Base-by-base conservation (phyloP, 2,797 vertebrate genomes). In the Enteromius fasciolatus region DNA sequence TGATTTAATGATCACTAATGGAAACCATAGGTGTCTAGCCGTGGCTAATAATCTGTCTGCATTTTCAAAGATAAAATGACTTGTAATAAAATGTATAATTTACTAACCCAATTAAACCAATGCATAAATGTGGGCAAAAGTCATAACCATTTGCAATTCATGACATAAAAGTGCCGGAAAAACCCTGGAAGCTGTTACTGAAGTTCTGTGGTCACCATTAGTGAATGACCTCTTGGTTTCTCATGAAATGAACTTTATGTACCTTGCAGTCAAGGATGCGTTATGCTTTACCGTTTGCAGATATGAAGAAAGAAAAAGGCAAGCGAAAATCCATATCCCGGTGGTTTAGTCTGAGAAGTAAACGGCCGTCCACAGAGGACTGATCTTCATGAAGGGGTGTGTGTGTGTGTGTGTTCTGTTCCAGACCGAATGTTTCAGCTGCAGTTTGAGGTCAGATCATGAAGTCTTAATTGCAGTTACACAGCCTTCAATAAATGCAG, bases 91-190 rank as follows among this genome's bases (percentile, higher is more conserved):
- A 92, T 91, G 91, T 91, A 90, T 91, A 89, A 91, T 91, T 90
- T 33, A 83, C 83, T 86, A 48, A 81, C 67, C 89, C 91, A 89
- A 91, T 92, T 92, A 93, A 91, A 91, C 90, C 90, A 87, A 80
- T 61, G 85, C 88, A 89, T 87, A 88, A 89, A 90, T 87, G 31
- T 39, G 84, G 88, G 89, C 89, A 88, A 87, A 89, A 90, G 88
- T 87, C 76, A 83, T 72, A 85, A 87, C 89, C 90, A 93, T 94
- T 94, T 94, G 92, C 91, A 93, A 92, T 93, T 92, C 92, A 93
- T 93, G 90, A 90, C 81, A 20, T 39, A 75, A 61, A 79, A 48
- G 1, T 2, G 7, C 17, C n/a, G 36, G n/a, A 82, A 82, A 61
- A 20, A 70, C 39, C 12, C 28, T 80, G 76, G 87, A 90, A 87